phyloP scores from a whole-genome alignment of 2,113 vertebrate species.

The Astatotilapia flaviijosephi region DNA sequence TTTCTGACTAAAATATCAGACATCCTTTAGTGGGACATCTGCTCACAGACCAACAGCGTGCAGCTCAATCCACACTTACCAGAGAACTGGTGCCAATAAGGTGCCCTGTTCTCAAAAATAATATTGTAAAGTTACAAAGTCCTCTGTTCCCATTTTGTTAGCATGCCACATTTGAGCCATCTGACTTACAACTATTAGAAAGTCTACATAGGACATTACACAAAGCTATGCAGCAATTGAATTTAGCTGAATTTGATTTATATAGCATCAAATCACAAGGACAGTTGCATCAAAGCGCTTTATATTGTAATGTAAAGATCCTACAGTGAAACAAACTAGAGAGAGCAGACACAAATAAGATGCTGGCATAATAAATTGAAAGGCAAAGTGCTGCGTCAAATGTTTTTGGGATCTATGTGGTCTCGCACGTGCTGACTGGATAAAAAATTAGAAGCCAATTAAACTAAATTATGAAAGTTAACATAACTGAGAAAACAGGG shows the following conservation, averaged over 20 bases:
- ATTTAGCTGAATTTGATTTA: background rate
- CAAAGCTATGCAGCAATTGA: background rate
- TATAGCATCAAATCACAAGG: background rate
- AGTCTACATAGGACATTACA: background rate
- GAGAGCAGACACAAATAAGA: accelerated
- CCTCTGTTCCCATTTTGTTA: background rate
- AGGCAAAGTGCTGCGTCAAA: background rate
- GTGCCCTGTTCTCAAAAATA: background rate
- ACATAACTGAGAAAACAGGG: background rate
- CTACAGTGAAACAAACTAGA: background rate
- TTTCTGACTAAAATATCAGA: background rate
- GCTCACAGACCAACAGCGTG: background rate
- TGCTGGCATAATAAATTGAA: background rate
- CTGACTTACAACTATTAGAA: background rate
- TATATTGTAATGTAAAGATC: background rate
- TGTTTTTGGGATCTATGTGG: background rate
- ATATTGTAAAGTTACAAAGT: background rate
- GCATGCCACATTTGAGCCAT: background rate
- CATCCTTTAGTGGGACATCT: background rate
- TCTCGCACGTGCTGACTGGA: background rate
- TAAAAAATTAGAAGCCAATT: background rate
- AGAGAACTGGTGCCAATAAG: background rate
- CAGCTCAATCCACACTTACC: background rate
- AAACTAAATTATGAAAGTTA: background rate
- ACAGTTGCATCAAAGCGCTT: background rate